Percentiles rank a stretch among this genome's conserved stretches.
Evolutionary conservation across 1,140 invertebrate genomes (phyloP).

Genomic region (Acyrthosiphon pisum): DNA sequence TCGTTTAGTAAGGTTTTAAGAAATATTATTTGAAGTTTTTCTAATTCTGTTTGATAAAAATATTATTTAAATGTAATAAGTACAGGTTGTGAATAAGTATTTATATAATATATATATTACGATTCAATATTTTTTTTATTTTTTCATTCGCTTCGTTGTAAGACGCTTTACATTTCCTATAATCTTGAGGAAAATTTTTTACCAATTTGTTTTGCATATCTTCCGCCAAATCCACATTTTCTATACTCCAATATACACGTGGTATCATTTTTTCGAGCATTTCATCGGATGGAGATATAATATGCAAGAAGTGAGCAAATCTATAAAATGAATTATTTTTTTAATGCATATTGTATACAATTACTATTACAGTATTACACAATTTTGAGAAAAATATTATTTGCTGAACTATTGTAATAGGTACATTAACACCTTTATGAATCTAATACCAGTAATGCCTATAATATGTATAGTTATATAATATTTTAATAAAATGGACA

Average conservation of each 20-base stretch:
- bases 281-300: conserved; percentile 35
- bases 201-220: neutral
- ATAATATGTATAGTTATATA: neutral
- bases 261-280: conserved; percentile 32
- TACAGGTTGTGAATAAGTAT: neutral
- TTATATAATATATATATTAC: neutral
- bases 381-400: neutral
- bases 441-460: neutral
- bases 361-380: too few relatives aligned
- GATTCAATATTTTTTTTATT: conserved; percentile 22
- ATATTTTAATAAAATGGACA: neutral
- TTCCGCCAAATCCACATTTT: conserved; percentile 1
- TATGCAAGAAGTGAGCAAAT: conserved; percentile 37
- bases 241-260: conserved; percentile 24
- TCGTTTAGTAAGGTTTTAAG: conserved; percentile 33
- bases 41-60: neutral
- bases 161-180: neutral
- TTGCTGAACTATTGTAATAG: neutral
- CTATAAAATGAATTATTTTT: neutral
- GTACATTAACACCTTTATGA: neutral
- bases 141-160: neutral
- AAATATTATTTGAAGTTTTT: conserved; percentile 11
- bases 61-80: neutral
- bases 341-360: neutral
- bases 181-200: neutral